Base-by-base conservation (phyloP, 2,888 invertebrate species). In the Lasioglossum pauxillum region DNA sequence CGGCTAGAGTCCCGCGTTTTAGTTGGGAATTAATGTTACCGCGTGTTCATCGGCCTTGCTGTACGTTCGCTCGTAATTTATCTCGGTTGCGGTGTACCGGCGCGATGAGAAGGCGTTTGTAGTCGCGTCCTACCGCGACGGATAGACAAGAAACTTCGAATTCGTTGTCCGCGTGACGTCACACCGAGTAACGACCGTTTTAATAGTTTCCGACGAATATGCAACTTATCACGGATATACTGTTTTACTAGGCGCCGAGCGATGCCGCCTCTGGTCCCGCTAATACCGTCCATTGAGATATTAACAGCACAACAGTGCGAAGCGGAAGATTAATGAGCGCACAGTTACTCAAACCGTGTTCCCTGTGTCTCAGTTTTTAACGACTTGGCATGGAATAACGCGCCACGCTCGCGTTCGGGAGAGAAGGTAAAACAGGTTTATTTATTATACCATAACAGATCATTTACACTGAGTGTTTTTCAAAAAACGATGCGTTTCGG, bases 51-150 rank as follows among this genome's bases (percentile, higher is more conserved):
- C 72, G 82, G 64, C 49, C 71, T 12, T 64, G 64, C 67, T 8
- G 35, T 38, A 64, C 77, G 67, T 78, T 84, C 75, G 74, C 81
- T 69, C 41, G 71, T 81, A 78, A 80, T 81, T 75, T 78, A 78
- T 76, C 64, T 72, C 31, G 27, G 76, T 60, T 80, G 71, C 27
- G 75, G 75, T 80, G 72, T 75, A 38, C 72, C 44, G 38, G 67
- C 19, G 46, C 79, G 60, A 64, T 64, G 74, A 64, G 74, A 75
- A 80, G 67, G 64, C 76, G 44, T 72, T 75, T 75, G 64, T 23
- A 72, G 38, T 53, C 79, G 53, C 27, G 76, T 49, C 73, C 4
- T 38, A 44, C 27, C 77, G 23, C 78, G 60, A n/a, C 49, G 38
- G 19, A 23, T 27, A 38, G 67, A 49, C 73, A 77, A 69, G 75